phyloP scores from a whole-genome alignment of 2,797 vertebrate species.

The Phataginus tetradactyla region DNA sequence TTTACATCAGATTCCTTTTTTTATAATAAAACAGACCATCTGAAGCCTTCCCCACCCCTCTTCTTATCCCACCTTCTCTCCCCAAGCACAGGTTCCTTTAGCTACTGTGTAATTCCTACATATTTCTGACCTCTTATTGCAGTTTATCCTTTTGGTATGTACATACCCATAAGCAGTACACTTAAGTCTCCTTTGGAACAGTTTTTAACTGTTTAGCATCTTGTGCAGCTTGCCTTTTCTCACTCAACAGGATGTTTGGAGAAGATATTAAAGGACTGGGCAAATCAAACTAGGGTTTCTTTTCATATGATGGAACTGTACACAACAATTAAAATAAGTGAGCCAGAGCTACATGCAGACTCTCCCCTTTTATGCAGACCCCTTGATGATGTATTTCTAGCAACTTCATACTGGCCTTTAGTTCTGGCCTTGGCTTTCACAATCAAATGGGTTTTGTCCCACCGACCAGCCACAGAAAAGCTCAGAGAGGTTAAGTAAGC shows the following conservation, averaged over 20 bases:
- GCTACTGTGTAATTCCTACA: not conserved
- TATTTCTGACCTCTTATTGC: not conserved
- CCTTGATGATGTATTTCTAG: not conserved
- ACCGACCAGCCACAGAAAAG: not conserved
- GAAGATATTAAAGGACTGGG: not conserved
- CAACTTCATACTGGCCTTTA: not conserved
- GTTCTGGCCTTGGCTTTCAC: not conserved
- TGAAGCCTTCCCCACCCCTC: not conserved
- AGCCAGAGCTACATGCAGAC: not conserved
- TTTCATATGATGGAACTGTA: not conserved
- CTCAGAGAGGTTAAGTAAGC: not conserved
- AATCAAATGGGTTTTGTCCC: not conserved
- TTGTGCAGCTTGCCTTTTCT: not conserved
- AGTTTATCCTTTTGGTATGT: not conserved
- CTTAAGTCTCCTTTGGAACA: not conserved
- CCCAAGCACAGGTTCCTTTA: not conserved
- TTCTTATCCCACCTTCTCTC: not conserved
- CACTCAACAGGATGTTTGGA: not conserved
- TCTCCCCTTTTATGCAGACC: not conserved
- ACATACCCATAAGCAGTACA: not conserved
- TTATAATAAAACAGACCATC: not conserved
- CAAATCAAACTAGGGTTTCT: not conserved
- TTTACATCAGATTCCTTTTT: not conserved
- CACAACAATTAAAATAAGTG: not conserved
- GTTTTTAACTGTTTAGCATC: not conserved